These are phyloP conservation scores for Ruditapes philippinarum DNA, from an alignment of 1,140 invertebrate species.

Conservation along the genomic window DNA sequence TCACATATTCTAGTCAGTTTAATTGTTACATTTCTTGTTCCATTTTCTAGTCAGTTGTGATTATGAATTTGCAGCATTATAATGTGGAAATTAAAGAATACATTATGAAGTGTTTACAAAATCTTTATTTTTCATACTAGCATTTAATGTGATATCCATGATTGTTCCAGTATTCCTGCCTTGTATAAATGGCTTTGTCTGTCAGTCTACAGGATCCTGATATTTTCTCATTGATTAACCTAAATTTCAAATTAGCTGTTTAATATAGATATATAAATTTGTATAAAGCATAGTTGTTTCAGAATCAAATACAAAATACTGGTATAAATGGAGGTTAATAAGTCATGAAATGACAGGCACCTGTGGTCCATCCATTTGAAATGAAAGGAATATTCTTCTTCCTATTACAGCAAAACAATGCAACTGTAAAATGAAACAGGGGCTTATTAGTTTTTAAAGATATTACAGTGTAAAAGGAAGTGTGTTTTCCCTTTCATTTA, in stretches of 20 bases:
- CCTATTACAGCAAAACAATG: constrained; percentile 21
- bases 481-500: no score
- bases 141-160: not conserved
- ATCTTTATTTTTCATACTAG: constrained; percentile 15
- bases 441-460: constrained; percentile 18
- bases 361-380: no score
- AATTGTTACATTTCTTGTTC: constrained; percentile 4
- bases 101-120: not conserved
- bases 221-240: not conserved
- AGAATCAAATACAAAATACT: no score
- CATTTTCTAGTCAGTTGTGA: no score
- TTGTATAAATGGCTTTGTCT: no score
- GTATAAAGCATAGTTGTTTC: not conserved
- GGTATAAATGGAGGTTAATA: no score
- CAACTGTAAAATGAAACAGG: not conserved
- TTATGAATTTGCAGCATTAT: constrained; percentile 26
- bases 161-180: no score
- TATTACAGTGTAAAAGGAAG: not conserved
- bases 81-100: constrained; percentile 21
- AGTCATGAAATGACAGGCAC: no score
- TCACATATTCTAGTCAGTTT: constrained; percentile 30
- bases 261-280: not conserved
- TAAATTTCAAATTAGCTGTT: constrained; percentile 17
- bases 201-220: no score
- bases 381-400: not conserved